Conservation (phyloP, 2,113 vertebrate genomes). For the Alaudala cheleensis region DNA sequence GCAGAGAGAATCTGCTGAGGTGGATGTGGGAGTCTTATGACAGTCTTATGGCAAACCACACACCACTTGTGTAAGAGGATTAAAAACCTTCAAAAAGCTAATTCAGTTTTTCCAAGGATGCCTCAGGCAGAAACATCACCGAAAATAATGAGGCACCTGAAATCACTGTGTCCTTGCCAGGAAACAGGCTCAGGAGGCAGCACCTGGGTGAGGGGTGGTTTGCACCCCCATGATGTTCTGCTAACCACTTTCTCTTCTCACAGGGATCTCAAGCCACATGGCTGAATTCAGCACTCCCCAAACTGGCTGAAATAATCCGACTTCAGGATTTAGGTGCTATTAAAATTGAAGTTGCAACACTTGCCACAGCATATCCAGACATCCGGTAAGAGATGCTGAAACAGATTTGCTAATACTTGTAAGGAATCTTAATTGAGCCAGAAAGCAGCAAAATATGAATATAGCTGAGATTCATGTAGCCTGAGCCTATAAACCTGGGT, state of each 20-base stretch:
- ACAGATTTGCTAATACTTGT: not conserved
- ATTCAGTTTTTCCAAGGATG: not conserved
- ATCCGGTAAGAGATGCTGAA: slow-evolving; percentile 77
- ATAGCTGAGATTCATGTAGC: not conserved
- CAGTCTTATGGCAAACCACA: not conserved
- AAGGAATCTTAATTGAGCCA: not conserved
- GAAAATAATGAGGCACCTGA: not conserved
- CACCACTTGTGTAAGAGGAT: not conserved
- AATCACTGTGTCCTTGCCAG: not conserved
- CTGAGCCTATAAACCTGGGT: not conserved
- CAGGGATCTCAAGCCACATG: slow-evolving; percentile 81
- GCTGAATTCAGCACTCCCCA: slow-evolving; percentile 75
- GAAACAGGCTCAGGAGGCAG: not conserved
- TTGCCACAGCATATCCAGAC: slow-evolving; percentile 78
- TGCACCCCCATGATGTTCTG: not conserved
- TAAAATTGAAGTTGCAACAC: slow-evolving; percentile 81
- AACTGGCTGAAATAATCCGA: slow-evolving; percentile 83
- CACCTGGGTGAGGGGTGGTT: not conserved
- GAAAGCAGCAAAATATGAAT: not conserved
- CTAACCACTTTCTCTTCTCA: not conserved
- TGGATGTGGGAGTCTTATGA: not conserved
- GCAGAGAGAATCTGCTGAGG: not conserved
- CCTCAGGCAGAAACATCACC: not conserved
- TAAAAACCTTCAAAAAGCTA: not conserved
- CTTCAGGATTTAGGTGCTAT: slow-evolving; percentile 83